phyloP scores from a whole-genome alignment of 2,113 vertebrate species.

The Aegotheles bennettii region DNA sequence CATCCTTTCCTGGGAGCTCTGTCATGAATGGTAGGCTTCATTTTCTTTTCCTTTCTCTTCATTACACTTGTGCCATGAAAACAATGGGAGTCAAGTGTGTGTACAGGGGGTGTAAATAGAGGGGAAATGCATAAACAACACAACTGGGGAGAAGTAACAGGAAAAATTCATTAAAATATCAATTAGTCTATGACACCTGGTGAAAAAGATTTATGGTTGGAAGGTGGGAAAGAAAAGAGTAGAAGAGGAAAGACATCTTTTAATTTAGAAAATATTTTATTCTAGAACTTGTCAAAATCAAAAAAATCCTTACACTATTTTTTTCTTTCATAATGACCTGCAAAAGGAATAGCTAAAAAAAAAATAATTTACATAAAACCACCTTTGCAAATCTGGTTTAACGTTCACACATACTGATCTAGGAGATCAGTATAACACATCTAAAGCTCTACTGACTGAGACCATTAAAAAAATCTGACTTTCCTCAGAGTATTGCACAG shows the following conservation, averaged over 20 bases:
- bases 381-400: neutral
- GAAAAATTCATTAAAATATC: neutral
- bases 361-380: neutral
- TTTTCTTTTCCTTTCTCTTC: neutral
- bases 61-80: neutral
- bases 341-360: neutral
- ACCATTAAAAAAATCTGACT: neutral
- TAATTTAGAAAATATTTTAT: neutral
- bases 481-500: neutral
- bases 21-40: neutral
- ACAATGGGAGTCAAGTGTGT: neutral
- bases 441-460: neutral
- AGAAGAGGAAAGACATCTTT: neutral
- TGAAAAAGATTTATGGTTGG: neutral
- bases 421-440: neutral
- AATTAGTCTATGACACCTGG: neutral
- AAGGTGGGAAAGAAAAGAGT: neutral
- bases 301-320: fast-evolving
- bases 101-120: neutral
- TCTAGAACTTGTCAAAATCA: neutral
- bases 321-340: neutral
- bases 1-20: too few relatives aligned
- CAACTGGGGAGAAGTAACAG: neutral
- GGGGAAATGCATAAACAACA: neutral
- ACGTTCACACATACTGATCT: neutral